Base-by-base conservation (phyloP, 2,888 invertebrate species). In the Onchidella celtica region DNA sequence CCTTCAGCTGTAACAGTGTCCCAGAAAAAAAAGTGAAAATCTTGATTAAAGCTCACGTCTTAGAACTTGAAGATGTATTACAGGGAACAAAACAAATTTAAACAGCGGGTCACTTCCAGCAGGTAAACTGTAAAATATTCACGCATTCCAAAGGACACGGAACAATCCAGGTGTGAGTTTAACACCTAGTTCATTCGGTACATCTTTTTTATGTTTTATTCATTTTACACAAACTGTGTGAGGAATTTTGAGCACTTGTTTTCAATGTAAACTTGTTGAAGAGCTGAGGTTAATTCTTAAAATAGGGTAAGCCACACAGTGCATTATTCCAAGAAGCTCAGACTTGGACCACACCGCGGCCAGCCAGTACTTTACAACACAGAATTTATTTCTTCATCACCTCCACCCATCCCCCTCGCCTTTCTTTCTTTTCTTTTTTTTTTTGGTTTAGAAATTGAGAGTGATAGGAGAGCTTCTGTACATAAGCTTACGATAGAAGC, bases 81-180 rank as follows among this genome's bases (percentile, higher is more conserved):
- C 68, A 4, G 21, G 36, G 32, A 3, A 17, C n/a, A 34, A 68
- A 68, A 68, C 68, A 68, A 68, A 68, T 68, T 68, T 68, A 68
- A 24, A 68, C 38, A 36, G 24, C 21, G 59, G 68, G n/a, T n/a
- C 38, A 38, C 38, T 38, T 38, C n/a, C 68, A 68, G 9, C 36
- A 38, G 38, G 68, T 68, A 68, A 68, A 68, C 68, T 68, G 9
- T 68, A 38, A 68, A 68, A 68, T 68, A 68, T 68, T 68, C 68
- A 68, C 36, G 38, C 38, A 68, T 38, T 68, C 68, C 17, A 4
- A 4, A 2, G 24, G 34, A 36, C 34, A 68, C 4, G 29, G 24
- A 63, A 17, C 47, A 47, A 47, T 6, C 17, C 47, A 47, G 47
- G 47, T 47, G 47, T n/a, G 68, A 21, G 59, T 11, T 11, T 11